These are phyloP conservation scores for Megathymus violae DNA, from an alignment of 1,140 invertebrate genomes.

Conservation along the genomic window DNA sequence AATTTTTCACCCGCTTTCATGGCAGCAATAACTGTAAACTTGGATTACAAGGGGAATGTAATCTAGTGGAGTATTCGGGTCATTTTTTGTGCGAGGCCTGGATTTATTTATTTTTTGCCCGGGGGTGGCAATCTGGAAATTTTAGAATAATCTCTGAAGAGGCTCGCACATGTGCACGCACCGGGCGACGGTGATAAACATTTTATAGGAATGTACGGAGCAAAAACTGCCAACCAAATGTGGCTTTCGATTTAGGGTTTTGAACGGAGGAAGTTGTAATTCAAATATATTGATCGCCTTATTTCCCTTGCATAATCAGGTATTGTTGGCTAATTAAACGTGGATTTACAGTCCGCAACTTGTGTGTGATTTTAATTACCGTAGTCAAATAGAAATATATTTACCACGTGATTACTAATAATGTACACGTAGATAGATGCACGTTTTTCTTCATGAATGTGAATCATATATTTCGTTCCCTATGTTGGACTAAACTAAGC, in stretches of 20 bases:
- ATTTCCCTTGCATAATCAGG: conserved; percentile 26
- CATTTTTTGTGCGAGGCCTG: conserved; percentile 63
- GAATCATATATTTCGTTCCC: too few species aligned
- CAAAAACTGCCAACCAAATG: conserved; percentile 78
- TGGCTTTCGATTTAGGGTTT: conserved; percentile 65
- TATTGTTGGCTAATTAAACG: conserved; percentile 9
- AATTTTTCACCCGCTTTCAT: conserved; percentile 13
- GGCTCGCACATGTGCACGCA: conserved; percentile 65
- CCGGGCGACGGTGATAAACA: conserved; percentile 73
- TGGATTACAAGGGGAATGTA: conserved; percentile 62
- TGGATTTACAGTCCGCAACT: too few species aligned
- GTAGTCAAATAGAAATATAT: too few species aligned
- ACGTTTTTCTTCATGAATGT: too few species aligned
- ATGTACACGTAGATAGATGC: too few species aligned
- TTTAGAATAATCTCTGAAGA: conserved; percentile 78
- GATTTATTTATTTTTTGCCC: conserved; percentile 76
- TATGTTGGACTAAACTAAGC: too few species aligned
- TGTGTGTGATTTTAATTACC: too few species aligned
- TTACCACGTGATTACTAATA: too few species aligned
- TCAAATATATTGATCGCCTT: conserved; percentile 56
- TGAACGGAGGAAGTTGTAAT: conserved; percentile 69
- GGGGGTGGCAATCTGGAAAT: conserved; percentile 81
- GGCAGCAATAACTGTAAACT: conserved; percentile 58
- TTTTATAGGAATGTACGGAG: conserved; percentile 78
- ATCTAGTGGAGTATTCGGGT: conserved; percentile 69